Conservation (phyloP, 2,888 invertebrate species). For the Ormyrus nitidulus region DNA sequence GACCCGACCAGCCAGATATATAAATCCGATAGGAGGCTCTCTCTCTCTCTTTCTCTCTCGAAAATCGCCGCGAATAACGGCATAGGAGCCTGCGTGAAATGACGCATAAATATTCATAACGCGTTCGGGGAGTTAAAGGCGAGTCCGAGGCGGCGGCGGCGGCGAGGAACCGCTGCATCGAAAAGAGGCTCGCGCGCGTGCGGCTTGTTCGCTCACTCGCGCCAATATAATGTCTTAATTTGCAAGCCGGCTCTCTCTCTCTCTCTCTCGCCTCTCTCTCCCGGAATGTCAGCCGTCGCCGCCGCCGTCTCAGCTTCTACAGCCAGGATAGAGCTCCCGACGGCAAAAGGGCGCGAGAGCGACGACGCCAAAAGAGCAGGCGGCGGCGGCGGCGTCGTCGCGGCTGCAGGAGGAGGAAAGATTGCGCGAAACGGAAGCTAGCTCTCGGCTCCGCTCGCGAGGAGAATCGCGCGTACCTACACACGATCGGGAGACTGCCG, state of each 20-base stretch:
- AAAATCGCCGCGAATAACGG: slow-evolving; percentile 36
- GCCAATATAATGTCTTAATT: slow-evolving; percentile 55
- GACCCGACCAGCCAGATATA: slow-evolving; percentile 22
- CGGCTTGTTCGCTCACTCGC: background rate
- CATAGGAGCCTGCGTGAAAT: slow-evolving; percentile 15
- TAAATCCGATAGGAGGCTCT: slow-evolving; percentile 26
- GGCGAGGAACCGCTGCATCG: no score
- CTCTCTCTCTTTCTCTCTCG: background rate
- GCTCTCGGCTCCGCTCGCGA: slow-evolving; percentile 6
- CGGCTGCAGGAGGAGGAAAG: no score
- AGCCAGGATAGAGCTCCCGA: no score
- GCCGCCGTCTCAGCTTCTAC: background rate
- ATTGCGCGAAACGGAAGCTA: slow-evolving; percentile 9
- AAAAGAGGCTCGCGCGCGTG: no score
- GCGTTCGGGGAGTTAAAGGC: background rate
- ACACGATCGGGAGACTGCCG: slow-evolving; percentile 30
- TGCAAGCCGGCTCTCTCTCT: slow-evolving; percentile 47
- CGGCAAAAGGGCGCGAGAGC: no score
- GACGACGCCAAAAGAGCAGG: no score
- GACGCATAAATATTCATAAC: slow-evolving; percentile 52
- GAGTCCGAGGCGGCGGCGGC: slow-evolving; percentile 14
- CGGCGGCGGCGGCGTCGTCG: no score
- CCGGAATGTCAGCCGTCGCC: no score
- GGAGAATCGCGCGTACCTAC: slow-evolving; percentile 46
- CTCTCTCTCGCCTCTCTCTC: no score